phyloP scores from a whole-genome alignment of 2,888 invertebrate genomes.

The Acheta domesticus region DNA sequence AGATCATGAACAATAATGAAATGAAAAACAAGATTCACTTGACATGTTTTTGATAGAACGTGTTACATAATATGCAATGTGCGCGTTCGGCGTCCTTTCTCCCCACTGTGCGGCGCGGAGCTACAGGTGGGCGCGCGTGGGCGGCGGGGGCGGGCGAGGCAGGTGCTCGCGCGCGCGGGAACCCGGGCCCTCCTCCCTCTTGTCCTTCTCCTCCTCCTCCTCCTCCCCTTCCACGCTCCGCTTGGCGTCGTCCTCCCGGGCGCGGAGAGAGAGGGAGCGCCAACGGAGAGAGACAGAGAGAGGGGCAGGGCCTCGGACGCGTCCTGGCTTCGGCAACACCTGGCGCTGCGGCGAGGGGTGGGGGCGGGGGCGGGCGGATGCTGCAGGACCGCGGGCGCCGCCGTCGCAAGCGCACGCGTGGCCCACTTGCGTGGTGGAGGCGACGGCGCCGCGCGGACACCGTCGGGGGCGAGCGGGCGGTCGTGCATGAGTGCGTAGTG shows the following conservation, averaged over 20 bases:
- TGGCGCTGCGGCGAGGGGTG: not conserved
- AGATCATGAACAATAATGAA: too few relatives aligned
- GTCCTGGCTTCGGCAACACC: not conserved
- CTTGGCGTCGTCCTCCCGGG: not conserved
- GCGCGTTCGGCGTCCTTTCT: too few relatives aligned
- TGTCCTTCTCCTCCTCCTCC: not conserved
- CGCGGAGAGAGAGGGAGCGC: not conserved
- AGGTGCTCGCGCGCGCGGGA: not conserved
- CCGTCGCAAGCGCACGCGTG: not conserved
- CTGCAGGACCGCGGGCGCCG: too few relatives aligned
- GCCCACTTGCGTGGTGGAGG: not conserved
- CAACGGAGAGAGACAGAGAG: not conserved
- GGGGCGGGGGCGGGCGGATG: too few relatives aligned
- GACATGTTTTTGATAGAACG: too few relatives aligned
- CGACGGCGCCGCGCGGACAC: too few relatives aligned
- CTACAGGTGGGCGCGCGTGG: slow-evolving; percentile 18
- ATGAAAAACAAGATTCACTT: too few relatives aligned
- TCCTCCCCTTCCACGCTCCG: not conserved
- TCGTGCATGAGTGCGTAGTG: not conserved
- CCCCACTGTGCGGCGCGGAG: not conserved
- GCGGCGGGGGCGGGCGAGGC: not conserved
- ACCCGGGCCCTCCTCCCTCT: not conserved
- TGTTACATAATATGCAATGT: too few relatives aligned
- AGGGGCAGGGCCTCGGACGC: not conserved
- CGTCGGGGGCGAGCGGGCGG: not conserved